A percentile compares a stretch with the other conserved stretches of the same genome.
Evolutionary conservation across 2,113 vertebrate species (phyloP).

Genomic region (Myotis davidii): DNA sequence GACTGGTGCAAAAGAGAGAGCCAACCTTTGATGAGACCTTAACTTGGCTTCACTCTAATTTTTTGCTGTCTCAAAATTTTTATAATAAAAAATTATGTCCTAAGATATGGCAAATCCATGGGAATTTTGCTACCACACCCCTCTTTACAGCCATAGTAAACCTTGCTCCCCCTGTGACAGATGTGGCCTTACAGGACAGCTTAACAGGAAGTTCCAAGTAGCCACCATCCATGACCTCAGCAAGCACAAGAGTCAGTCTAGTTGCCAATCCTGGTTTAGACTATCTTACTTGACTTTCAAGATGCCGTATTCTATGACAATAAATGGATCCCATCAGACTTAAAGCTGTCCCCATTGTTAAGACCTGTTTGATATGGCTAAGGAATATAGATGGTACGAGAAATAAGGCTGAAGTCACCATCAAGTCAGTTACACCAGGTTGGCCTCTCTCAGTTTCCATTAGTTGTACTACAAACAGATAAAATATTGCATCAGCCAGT

Average conservation of each 20-base stretch:
- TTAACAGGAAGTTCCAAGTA: background rate
- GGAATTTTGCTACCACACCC: background rate
- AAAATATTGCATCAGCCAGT: background rate
- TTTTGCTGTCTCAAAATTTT: slow-evolving; percentile 36
- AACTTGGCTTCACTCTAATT: slow-evolving; percentile 45
- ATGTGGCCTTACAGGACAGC: background rate
- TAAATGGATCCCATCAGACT: background rate
- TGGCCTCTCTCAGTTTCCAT: background rate
- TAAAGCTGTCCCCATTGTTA: background rate
- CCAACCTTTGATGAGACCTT: slow-evolving; percentile 28
- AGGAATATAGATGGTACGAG: background rate
- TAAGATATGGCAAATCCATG: background rate
- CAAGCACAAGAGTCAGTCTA: background rate
- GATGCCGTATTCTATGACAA: background rate
- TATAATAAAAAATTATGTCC: slow-evolving; percentile 45
- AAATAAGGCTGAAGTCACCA: background rate
- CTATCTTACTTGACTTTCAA: background rate
- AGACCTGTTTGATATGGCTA: background rate
- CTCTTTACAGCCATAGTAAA: background rate
- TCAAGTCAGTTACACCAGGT: background rate
- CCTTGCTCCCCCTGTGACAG: background rate
- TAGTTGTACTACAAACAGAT: background rate
- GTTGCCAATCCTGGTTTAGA: background rate
- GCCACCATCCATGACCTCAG: background rate
- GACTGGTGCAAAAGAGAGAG: slow-evolving; percentile 32